Base-by-base conservation (phyloP, 2,888 invertebrate genomes). In the Plebejus melissa region DNA sequence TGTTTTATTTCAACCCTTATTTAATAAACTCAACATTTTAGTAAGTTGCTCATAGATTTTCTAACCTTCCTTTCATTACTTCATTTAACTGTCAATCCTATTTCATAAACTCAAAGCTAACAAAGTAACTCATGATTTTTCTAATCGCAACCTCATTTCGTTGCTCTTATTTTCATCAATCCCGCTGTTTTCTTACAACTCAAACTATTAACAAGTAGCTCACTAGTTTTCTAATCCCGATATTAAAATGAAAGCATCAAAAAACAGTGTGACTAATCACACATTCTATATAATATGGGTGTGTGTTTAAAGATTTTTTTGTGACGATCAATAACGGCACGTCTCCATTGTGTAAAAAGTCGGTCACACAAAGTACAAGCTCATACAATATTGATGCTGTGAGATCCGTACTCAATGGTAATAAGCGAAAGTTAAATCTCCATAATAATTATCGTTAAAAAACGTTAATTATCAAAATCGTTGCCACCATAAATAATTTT, bases 391-490 rank as follows among this genome's bases (percentile, higher is more conserved):
- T 77, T 76, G 76, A 60, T 54, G 75, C 75, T 77, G 76, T 77
- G 77, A 71, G 72, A 54, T 76, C 74, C 22, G 69, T 70, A 38
- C 74, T 76, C 70, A 58, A 46, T 50, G 50, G 38, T 74, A 74
- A 74, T 74, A 28, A 78, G 78, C 69, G 80, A 80, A 80, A 80
- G 79, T 77, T 46, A 32, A 71, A 71, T 60, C 60, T 46, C 74
- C 60, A 69, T 69, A 70, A 70, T 69, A 74, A 32, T 60, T 76
- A 76, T 36, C 54, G 13, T 54, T 54, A 16, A 54, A 54, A 54
- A 22, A 65, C 32, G 4, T 32, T 32, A 32, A 65, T 65, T 65
- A 3, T 32, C 9, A 22, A 65, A 65, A 32, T 32, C 4, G 9
- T 1, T 1, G 2, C 7, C 16, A 57, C 5, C 7, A 3, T 11